Conservation (phyloP, 2,113 vertebrate species). For the Pteropus alecto region DNA sequence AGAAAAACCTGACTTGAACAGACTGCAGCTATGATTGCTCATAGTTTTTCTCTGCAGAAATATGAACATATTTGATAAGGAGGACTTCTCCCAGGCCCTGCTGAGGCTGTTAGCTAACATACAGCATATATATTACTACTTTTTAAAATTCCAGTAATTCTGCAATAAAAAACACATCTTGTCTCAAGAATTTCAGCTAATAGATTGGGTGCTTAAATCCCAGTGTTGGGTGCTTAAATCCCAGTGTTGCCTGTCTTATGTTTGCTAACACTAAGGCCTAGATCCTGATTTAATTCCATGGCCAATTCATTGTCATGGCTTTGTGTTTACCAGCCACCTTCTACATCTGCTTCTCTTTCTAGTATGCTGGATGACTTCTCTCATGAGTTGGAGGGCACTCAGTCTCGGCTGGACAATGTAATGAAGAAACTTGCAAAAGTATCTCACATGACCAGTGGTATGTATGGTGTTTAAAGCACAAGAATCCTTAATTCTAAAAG, state of each 20-base stretch:
- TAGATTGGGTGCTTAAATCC: not conserved
- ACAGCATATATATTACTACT: not conserved
- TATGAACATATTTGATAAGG: not conserved
- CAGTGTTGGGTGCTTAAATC: not conserved
- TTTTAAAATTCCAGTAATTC: not conserved
- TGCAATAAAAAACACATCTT: not conserved
- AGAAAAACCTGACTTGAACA: not conserved
- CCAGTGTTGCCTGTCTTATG: not conserved
- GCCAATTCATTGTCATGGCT: fast-evolving
- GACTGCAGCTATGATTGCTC: not conserved
- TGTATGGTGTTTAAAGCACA: slow-evolving; percentile 63
- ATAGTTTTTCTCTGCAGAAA: not conserved
- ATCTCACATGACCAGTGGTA: slow-evolving; percentile 99
- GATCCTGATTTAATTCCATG: fast-evolving
- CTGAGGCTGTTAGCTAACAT: not conserved
- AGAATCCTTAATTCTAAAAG: not conserved
- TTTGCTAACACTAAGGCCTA: not conserved
- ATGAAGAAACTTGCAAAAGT: slow-evolving; percentile 99
- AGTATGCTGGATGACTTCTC: slow-evolving; percentile 98
- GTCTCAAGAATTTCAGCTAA: not conserved
- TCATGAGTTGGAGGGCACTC: slow-evolving; percentile 95
- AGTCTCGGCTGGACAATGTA: slow-evolving; percentile 95
- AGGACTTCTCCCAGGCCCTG: not conserved
- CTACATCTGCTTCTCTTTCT: slow-evolving; percentile 48
- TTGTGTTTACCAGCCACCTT: not conserved